These are phyloP conservation scores for Brienomyrus brachyistius DNA, from an alignment of 2,113 vertebrate species.

Conservation along the genomic window DNA sequence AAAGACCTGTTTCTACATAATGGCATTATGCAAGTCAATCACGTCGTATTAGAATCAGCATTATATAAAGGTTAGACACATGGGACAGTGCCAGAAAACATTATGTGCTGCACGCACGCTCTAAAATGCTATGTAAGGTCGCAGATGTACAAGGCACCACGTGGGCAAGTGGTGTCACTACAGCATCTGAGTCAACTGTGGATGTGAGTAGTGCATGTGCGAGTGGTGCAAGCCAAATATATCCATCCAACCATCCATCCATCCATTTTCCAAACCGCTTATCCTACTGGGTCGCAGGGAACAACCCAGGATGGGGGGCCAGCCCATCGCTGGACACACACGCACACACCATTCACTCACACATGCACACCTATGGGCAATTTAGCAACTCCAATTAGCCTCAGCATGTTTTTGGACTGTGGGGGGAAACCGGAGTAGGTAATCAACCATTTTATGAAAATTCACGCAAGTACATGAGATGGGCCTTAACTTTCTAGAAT, in stretches of 20 bases:
- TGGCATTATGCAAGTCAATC: not conserved
- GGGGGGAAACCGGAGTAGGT: no score
- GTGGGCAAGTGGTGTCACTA: not conserved
- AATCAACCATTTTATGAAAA: not conserved
- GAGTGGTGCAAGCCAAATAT: not conserved
- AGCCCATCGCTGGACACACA: no score
- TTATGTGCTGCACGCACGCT: not conserved
- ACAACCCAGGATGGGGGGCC: no score
- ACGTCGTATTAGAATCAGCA: not conserved
- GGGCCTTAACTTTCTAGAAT: not conserved
- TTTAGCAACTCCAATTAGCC: no score
- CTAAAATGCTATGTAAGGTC: not conserved
- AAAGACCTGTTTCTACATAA: not conserved
- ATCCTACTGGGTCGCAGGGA: no score
- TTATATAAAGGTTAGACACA: not conserved
- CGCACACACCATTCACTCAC: no score
- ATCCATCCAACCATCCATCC: no score
- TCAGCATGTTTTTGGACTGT: no score
- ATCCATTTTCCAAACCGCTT: no score
- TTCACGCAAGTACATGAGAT: not conserved
- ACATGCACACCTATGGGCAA: no score
- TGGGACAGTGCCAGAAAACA: not conserved
- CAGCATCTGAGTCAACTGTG: not conserved
- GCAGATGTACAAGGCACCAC: not conserved
- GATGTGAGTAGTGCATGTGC: not conserved